Conservation (phyloP, 2,113 vertebrate species). For the Salvator merianae region DNA sequence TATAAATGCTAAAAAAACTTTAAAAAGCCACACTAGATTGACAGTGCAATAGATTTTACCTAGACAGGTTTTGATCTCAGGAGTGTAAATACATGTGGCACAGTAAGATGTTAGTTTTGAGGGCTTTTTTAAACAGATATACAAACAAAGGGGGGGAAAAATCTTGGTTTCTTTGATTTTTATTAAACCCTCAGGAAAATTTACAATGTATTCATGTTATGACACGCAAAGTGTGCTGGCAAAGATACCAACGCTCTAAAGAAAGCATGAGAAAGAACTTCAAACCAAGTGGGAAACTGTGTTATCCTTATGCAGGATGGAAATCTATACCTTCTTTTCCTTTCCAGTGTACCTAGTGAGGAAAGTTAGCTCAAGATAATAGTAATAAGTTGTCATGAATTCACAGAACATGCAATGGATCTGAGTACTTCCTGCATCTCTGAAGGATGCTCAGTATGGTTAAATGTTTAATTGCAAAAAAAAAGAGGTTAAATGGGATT, state of each 20-base stretch:
- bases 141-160: conserved; percentile 15
- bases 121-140: conserved; percentile 12
- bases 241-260: conserved; percentile 31
- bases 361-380: conserved; percentile 25
- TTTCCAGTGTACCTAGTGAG: conserved; percentile 40
- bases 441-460: conserved; percentile 42
- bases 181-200: conserved; percentile 46
- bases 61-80: conserved; percentile 42
- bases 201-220: conserved; percentile 36
- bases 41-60: conserved; percentile 29
- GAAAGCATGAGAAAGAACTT: conserved; percentile 19
- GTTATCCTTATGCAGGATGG: not conserved
- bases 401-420: conserved; percentile 5
- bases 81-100: conserved; percentile 22
- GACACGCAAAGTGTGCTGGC: conserved; percentile 33
- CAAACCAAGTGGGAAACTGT: conserved; percentile 12
- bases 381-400: not conserved
- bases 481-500: conserved; percentile 34
- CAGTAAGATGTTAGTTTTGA: conserved; percentile 28
- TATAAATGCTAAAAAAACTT: conserved; percentile 2
- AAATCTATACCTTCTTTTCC: conserved; percentile 15
- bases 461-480: conserved; percentile 59
- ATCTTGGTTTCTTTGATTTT: conserved; percentile 50
- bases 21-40: not conserved
- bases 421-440: conserved; percentile 21